A percentile compares a stretch with the other conserved stretches of the same genome.
Conservation (phyloP, 2,888 invertebrate genomes). For the Rotaria socialis region DNA sequence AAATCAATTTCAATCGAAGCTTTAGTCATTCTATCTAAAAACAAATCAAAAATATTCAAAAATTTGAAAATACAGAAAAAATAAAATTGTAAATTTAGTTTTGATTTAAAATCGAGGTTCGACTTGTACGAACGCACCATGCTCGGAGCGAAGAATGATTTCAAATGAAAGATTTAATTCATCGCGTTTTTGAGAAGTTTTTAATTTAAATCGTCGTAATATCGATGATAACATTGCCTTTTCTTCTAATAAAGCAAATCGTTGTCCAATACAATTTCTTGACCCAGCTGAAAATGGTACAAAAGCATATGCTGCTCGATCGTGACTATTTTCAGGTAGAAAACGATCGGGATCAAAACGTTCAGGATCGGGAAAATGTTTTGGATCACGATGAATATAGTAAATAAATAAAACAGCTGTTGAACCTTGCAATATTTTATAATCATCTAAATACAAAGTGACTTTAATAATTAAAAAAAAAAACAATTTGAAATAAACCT, state of each 20-base stretch:
- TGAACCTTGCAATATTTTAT: conserved; percentile 54
- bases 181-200: conserved; percentile 64
- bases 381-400: conserved; percentile 65
- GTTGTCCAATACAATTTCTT: conserved; percentile 62
- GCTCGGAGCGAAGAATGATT: conserved; percentile 65
- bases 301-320: conserved; percentile 66
- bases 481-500: conserved; percentile 45
- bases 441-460: conserved; percentile 48
- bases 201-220: conserved; percentile 64
- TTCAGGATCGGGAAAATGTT: conserved; percentile 67
- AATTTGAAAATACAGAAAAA: no score
- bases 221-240: conserved; percentile 65
- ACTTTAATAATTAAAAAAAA: neutral
- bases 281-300: conserved; percentile 62
- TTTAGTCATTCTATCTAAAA: neutral
- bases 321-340: conserved; percentile 69
- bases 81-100: neutral
- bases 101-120: conserved; percentile 47
- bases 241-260: conserved; percentile 61
- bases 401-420: conserved; percentile 50
- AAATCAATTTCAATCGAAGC: neutral
- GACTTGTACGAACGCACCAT: conserved; percentile 62
- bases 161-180: conserved; percentile 65
- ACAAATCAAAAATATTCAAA: no score
- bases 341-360: conserved; percentile 76